Conservation (phyloP, 2,113 vertebrate species). For the Thunnus maccoyii region DNA sequence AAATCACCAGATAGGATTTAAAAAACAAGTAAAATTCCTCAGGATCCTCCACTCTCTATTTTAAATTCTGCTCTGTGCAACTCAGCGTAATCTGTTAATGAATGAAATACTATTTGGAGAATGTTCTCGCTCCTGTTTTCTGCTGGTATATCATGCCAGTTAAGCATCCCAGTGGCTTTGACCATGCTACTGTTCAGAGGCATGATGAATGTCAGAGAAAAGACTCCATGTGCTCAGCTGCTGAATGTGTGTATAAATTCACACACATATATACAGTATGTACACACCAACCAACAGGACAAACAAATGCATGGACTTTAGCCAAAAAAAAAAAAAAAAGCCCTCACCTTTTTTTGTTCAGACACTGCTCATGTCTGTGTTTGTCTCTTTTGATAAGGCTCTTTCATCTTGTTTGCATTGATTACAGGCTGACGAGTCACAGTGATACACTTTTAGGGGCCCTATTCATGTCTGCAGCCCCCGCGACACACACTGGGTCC, state of each 20-base stretch:
- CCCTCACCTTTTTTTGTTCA: constrained; percentile 57
- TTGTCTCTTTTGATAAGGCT: constrained; percentile 82
- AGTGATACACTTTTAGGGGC: constrained; percentile 80
- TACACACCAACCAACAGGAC: constrained; percentile 18
- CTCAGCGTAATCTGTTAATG: not conserved
- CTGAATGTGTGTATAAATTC: not conserved
- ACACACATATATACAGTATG: constrained; percentile 11
- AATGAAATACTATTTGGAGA: constrained; percentile 22
- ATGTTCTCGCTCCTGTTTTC: constrained; percentile 4
- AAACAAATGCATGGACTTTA: constrained; percentile 47
- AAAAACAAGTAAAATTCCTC: constrained; percentile 56
- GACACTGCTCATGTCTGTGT: constrained; percentile 81
- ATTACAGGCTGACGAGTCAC: constrained; percentile 85
- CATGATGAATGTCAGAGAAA: not conserved
- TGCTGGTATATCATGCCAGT: not conserved
- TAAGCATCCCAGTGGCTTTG: not conserved
- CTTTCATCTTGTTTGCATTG: constrained; percentile 88
- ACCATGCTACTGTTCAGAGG: constrained; percentile 42
- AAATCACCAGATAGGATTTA: constrained; percentile 73
- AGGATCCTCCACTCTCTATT: constrained; percentile 32
- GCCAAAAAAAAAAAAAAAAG: constrained; percentile 60
- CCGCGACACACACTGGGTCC: constrained; percentile 82
- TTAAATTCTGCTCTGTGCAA: constrained; percentile 42
- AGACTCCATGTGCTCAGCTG: not conserved
- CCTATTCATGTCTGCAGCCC: constrained; percentile 80